A percentile compares a stretch with the other conserved stretches of the same genome.
Evolutionary conservation across 2,113 vertebrate genomes (phyloP).

Genomic region (Cyphomyrus discorhynchus): DNA sequence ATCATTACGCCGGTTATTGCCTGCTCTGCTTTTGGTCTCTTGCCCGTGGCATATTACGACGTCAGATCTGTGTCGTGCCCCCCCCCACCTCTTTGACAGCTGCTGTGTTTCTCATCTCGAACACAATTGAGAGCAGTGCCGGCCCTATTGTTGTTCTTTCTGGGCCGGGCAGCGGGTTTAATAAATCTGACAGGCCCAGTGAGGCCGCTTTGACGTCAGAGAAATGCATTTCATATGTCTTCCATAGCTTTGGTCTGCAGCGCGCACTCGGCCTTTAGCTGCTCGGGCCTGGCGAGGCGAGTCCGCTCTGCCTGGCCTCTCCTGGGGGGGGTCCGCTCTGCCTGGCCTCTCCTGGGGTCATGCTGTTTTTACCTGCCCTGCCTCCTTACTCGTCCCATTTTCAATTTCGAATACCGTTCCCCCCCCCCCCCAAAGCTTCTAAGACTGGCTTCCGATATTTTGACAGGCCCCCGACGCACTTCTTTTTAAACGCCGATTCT

Average conservation of each 20-base stretch:
- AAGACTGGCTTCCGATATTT: constrained; percentile 29
- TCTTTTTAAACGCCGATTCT: background rate
- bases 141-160: constrained; percentile 29
- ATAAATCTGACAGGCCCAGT: constrained; percentile 27
- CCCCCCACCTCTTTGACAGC: constrained; percentile 30
- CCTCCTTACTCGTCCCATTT: background rate
- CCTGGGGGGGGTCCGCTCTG: too few relatives aligned
- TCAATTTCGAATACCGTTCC: background rate
- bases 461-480: constrained; percentile 21
- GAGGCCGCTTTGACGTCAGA: constrained; percentile 24
- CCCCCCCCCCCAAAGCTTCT: background rate
- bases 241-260: background rate
- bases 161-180: constrained; percentile 11
- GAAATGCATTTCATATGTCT: constrained; percentile 17
- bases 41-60: constrained; percentile 42
- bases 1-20: constrained; percentile 15
- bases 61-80: constrained; percentile 47
- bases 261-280: background rate
- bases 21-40: constrained; percentile 34
- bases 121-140: constrained; percentile 28
- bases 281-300: background rate
- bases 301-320: too few relatives aligned
- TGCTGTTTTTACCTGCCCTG: background rate
- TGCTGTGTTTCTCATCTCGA: constrained; percentile 34
- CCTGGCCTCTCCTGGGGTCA: background rate